Conservation (phyloP, 2,888 invertebrate genomes). For the Meloe dianella region DNA sequence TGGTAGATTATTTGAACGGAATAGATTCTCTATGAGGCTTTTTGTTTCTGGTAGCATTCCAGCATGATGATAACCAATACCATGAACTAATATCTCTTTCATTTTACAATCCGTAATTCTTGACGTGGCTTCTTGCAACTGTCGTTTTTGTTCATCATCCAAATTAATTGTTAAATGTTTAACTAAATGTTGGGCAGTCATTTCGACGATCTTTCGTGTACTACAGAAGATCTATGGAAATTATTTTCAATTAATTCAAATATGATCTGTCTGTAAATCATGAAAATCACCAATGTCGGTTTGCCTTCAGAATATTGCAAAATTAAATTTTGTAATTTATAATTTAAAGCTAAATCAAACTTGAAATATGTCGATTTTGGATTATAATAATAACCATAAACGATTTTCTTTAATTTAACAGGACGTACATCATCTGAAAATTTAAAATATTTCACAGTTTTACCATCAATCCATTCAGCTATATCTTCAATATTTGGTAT, state of each 20-base stretch:
- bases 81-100: constrained; percentile 58
- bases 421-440: constrained; percentile 76
- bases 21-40: constrained; percentile 69
- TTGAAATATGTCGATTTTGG: constrained; percentile 69
- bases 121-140: constrained; percentile 58
- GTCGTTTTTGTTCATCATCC: constrained; percentile 61
- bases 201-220: constrained; percentile 73
- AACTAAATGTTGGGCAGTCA: constrained; percentile 57
- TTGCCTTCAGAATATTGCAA: constrained; percentile 74
- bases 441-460: constrained; percentile 56
- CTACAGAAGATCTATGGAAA: constrained; percentile 74
- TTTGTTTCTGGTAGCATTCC: constrained; percentile 73
- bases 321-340: constrained; percentile 73
- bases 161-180: constrained; percentile 65
- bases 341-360: constrained; percentile 79
- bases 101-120: constrained; percentile 52
- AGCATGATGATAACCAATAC: constrained; percentile 82
- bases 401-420: constrained; percentile 73
- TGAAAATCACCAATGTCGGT: constrained; percentile 69
- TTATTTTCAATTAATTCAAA: neutral
- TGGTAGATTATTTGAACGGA: constrained; percentile 69
- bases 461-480: constrained; percentile 70
- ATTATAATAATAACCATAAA: constrained; percentile 71
- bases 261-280: neutral
- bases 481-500: constrained; percentile 80